Percentiles rank a stretch among this genome's conserved stretches.
Evolutionary conservation across 2,113 vertebrate genomes (phyloP).

Genomic region (Theristicus caerulescens): DNA sequence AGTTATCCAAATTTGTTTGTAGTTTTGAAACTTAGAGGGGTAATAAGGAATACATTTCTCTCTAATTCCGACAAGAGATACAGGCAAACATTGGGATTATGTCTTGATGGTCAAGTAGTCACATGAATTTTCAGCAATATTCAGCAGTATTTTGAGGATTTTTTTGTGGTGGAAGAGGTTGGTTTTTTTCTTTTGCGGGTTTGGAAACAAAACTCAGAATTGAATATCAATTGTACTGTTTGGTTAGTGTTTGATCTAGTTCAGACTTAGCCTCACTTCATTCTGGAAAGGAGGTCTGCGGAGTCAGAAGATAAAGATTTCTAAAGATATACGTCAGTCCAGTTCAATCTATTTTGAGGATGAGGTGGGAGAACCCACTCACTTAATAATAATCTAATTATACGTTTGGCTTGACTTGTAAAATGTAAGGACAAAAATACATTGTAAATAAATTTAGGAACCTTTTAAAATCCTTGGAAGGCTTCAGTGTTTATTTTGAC

Average conservation of each 20-base stretch:
- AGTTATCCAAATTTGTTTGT: neutral
- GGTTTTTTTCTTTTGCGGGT: accelerated
- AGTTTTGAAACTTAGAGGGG: neutral
- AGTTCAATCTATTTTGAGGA: neutral
- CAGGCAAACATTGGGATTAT: neutral
- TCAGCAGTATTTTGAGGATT: neutral
- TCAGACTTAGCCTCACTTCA: neutral
- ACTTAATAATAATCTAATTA: neutral
- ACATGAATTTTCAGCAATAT: neutral
- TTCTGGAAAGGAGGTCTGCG: neutral
- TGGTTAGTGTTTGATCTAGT: neutral
- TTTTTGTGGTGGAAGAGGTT: neutral
- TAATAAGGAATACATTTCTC: neutral
- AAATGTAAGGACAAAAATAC: neutral
- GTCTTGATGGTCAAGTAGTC: neutral
- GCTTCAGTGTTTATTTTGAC: neutral
- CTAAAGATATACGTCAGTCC: neutral
- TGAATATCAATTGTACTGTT: neutral
- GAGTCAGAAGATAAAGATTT: neutral
- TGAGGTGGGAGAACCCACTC: neutral
- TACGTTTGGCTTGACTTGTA: neutral
- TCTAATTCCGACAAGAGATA: neutral
- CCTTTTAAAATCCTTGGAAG: neutral
- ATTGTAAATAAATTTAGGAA: neutral
- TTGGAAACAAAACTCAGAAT: neutral